These are phyloP conservation scores for Equus przewalskii DNA, from an alignment of 2,113 vertebrate species.

Conservation along the genomic window DNA sequence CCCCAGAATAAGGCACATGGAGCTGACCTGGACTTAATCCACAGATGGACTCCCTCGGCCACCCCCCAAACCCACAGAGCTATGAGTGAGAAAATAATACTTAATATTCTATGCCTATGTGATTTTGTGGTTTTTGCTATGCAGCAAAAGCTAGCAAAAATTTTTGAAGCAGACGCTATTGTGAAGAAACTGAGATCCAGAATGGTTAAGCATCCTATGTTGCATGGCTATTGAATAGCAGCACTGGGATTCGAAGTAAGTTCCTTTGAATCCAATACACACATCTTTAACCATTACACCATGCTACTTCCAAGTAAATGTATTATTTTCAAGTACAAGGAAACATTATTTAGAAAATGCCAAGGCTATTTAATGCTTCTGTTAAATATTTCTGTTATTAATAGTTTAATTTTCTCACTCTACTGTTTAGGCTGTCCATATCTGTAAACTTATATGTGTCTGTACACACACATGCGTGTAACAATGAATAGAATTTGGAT, in stretches of 20 bases:
- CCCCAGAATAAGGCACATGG: background rate
- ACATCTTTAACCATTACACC: background rate
- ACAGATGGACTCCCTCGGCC: background rate
- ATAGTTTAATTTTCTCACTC: background rate
- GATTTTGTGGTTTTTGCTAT: background rate
- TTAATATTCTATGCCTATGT: slow-evolving; percentile 15
- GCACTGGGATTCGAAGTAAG: background rate
- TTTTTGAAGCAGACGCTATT: slow-evolving; percentile 1
- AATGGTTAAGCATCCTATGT: background rate
- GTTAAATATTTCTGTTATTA: slow-evolving; percentile 7
- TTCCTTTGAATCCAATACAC: background rate
- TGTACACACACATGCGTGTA: background rate
- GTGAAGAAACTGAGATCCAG: background rate
- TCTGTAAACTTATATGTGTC: background rate
- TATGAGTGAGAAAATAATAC: background rate
- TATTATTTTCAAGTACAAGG: background rate
- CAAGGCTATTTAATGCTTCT: background rate
- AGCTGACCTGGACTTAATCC: background rate
- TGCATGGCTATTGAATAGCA: background rate
- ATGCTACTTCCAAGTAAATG: background rate
- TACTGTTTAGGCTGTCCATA: background rate
- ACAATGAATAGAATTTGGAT: background rate
- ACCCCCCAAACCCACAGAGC: background rate
- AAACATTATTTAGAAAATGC: background rate
- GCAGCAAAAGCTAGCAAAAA: background rate